Evolutionary conservation across 2,797 vertebrate genomes (phyloP).

Genomic region (Cuculus canorus): DNA sequence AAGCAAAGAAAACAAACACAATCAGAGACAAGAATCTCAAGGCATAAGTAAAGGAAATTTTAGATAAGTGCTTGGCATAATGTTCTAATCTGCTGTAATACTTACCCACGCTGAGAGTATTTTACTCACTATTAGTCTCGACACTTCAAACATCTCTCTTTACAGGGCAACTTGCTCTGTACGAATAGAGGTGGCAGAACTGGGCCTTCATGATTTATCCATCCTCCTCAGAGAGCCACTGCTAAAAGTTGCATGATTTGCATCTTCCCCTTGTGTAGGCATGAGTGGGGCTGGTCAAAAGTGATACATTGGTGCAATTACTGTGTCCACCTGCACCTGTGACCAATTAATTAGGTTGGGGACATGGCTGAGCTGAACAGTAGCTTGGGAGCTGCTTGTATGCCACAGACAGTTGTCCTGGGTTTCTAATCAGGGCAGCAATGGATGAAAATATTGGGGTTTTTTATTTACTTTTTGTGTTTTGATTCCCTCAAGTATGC

Average conservation of each 20-base stretch:
- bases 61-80: background rate
- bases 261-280: background rate
- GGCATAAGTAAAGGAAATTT: constrained; percentile 6
- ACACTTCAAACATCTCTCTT: background rate
- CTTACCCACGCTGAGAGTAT: background rate
- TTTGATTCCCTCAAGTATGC: background rate
- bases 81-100: background rate
- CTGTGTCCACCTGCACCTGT: constrained; percentile 5
- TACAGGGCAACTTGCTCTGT: background rate
- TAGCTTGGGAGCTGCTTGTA: background rate
- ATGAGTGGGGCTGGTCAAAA: background rate
- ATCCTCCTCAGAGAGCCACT: fast-evolving
- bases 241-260: background rate
- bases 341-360: constrained; percentile 41
- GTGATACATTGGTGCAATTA: constrained; percentile 52
- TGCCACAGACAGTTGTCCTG: background rate
- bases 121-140: background rate
- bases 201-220: constrained; percentile 25
- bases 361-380: background rate
- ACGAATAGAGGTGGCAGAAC: background rate
- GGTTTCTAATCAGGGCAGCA: constrained; percentile 20
- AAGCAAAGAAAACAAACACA: constrained; percentile 1
- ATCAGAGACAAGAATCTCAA: background rate
- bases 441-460: background rate
- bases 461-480: background rate